These are phyloP conservation scores for Plemyria rubiginata DNA, from an alignment of 2,888 invertebrate species.

Conservation along the genomic window DNA sequence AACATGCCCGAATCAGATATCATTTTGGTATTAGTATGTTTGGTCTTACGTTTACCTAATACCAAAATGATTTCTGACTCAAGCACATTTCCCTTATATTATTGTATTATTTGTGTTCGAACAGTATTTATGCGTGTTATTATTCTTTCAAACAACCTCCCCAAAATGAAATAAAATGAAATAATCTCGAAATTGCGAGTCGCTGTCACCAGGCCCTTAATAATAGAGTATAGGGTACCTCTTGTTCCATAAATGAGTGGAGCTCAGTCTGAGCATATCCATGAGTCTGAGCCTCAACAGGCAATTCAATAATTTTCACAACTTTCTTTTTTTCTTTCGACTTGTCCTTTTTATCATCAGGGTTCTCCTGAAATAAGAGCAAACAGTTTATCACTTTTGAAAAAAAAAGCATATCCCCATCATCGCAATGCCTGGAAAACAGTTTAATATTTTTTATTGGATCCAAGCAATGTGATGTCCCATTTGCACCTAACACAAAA, in stretches of 20 bases:
- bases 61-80: no score
- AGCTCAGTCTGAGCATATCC: constrained; percentile 90
- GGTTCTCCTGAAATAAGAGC: constrained; percentile 74
- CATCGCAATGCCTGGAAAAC: constrained; percentile 65
- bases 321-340: constrained; percentile 89
- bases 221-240: constrained; percentile 78
- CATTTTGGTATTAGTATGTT: no score
- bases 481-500: constrained; percentile 73
- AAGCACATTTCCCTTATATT: no score
- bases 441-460: constrained; percentile 14
- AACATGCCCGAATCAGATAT: no score
- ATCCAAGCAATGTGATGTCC: constrained; percentile 74
- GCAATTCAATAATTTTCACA: constrained; percentile 93
- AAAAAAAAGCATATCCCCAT: constrained; percentile 60
- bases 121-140: no score
- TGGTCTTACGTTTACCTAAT: no score
- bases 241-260: constrained; percentile 90
- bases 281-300: constrained; percentile 90
- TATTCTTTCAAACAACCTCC: no score
- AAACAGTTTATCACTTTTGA: constrained; percentile 64
- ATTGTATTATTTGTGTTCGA: no score
- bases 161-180: no score
- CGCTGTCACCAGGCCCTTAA: no score
- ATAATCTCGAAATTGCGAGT: no score
- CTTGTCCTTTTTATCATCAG: constrained; percentile 87